Conservation (phyloP, 2,888 invertebrate species). For the Sycophila texana region DNA sequence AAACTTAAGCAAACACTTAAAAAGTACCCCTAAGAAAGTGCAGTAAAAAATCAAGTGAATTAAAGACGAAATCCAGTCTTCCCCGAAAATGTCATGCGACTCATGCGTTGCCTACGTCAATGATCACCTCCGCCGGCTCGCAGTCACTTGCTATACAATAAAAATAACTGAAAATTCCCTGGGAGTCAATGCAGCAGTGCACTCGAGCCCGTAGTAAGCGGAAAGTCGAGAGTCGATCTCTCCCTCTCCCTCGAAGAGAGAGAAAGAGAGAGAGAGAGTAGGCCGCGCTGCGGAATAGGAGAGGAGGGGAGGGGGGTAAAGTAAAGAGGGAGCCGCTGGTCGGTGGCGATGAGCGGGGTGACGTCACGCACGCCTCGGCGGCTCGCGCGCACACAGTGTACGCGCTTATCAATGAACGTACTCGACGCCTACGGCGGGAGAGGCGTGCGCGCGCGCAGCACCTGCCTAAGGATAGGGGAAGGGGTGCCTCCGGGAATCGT, state of each 20-base stretch:
- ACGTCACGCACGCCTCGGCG: conserved; percentile 24
- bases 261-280: neutral
- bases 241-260: neutral
- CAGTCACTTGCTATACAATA: too few species aligned
- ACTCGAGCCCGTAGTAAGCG: too few species aligned
- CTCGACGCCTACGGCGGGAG: conserved; percentile 65
- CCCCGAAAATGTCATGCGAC: too few species aligned
- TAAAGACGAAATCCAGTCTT: too few species aligned
- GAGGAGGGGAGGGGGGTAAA: neutral
- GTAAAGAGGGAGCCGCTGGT: neutral
- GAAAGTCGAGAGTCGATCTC: neutral
- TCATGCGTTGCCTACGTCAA: too few species aligned
- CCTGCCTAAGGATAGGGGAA: neutral
- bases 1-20: too few species aligned
- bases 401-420: conserved; percentile 73
- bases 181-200: too few species aligned
- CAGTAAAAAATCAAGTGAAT: too few species aligned
- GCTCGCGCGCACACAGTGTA: conserved; percentile 38
- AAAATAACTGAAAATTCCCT: too few species aligned
- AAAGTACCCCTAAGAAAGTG: too few species aligned
- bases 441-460: conserved; percentile 1
- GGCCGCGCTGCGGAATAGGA: neutral
- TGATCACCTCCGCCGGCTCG: too few species aligned
- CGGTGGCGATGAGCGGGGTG: neutral
- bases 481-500: neutral